Base-by-base conservation (phyloP, 92 coral and sea anemone species). In the Paragorgia papillata region DNA sequence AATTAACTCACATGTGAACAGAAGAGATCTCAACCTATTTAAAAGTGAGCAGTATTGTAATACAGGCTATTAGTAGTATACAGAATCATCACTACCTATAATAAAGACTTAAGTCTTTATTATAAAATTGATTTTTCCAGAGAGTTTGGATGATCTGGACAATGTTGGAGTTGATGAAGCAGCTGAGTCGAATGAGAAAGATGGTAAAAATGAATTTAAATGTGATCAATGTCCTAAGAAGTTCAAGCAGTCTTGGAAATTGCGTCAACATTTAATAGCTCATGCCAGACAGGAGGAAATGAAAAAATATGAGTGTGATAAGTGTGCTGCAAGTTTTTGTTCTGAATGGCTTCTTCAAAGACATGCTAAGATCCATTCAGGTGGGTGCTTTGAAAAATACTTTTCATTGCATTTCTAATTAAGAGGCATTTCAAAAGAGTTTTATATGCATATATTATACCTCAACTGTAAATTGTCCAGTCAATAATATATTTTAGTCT, bases 281-380 rank as follows among this genome's bases (percentile, higher is more conserved):
- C 78, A 71, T 34, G 78, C 78, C 28, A 71, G 78, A 33, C 78
- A 51, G 6, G 63, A 71, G 9, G 78, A 71, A 34, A 71, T 71
- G 78, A 71, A 71, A 37, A 71, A 71, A 32, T 71, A 71, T 22
- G 78, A 71, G 20, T 71, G 78, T 71, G 78, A 71, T 25, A 71
- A 71, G 32, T 71, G 78, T 55, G 78, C 78, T 30, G 78, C 78
- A 21, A 50, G 62, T 4, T 71, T 71, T 40, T 49, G 57, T 35
- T 71, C 78, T 8, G 78, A 71, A 37, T 71, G 78, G 78, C 33
- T 71, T 7, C 28, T 71, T 21, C 48, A 50, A 34, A 57, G 78
- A 15, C 78, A 71, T 71, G 78, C 78, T 27, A 71, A 71, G 22
- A 71, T 71, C 24, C 78, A 71, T 17, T 53, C 63, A 53, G 78